phyloP scores from a whole-genome alignment of 2,797 vertebrate genomes.

The Myotis daubentonii region DNA sequence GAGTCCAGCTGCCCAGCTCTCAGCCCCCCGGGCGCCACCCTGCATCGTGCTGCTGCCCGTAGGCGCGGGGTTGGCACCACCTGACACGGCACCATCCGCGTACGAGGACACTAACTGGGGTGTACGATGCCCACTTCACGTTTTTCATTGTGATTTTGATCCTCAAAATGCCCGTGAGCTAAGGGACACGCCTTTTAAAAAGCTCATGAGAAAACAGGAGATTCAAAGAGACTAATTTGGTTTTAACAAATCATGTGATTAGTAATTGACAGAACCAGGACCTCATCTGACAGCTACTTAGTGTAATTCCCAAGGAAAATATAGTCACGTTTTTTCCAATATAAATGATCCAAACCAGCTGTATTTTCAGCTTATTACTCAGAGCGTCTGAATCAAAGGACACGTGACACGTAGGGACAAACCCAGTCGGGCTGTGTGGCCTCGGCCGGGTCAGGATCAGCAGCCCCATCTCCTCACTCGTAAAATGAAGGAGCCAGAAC shows the following conservation, averaged over 20 bases:
- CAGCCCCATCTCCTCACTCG: too few relatives aligned
- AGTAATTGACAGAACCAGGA: not conserved
- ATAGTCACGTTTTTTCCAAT: not conserved
- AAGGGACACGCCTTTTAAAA: not conserved
- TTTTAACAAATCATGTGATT: not conserved
- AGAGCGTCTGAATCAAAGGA: not conserved
- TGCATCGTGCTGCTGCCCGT: not conserved
- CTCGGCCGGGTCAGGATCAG: too few relatives aligned
- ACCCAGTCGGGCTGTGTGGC: not conserved
- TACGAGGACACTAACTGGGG: not conserved
- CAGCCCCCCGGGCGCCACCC: not conserved
- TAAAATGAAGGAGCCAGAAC: not conserved
- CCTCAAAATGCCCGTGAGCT: conserved; percentile 28
- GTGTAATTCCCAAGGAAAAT: not conserved
- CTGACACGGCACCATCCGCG: too few relatives aligned
- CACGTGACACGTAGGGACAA: fast-evolving
- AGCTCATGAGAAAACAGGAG: not conserved
- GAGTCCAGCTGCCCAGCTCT: not conserved
- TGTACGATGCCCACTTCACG: not conserved
- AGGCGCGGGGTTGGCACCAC: not conserved
- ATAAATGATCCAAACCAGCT: not conserved
- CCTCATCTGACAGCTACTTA: not conserved
- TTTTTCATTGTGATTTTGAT: not conserved
- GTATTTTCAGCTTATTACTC: not conserved
- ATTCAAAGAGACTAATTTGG: not conserved